Conservation (phyloP, 2,113 vertebrate genomes). For the Tupaia tana region DNA sequence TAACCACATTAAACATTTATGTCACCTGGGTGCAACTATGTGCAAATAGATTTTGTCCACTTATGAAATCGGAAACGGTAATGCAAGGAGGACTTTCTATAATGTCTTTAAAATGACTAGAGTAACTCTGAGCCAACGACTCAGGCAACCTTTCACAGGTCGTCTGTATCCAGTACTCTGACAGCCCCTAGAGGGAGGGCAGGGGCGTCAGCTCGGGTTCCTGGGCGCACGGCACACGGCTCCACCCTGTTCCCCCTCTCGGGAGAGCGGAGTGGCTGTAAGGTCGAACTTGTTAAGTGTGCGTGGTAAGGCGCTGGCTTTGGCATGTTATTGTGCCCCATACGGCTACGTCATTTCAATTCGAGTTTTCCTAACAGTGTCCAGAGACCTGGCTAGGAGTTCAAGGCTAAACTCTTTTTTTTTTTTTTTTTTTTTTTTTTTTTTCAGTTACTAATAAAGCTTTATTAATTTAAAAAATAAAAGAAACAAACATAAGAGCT, state of each 20-base stretch:
- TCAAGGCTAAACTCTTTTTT: neutral
- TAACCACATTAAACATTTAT: slow-evolving; percentile 60
- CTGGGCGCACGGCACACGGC: neutral
- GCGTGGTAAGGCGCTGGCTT: neutral
- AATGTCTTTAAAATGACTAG: slow-evolving; percentile 2
- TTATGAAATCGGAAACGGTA: slow-evolving; percentile 15
- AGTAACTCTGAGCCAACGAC: slow-evolving; percentile 44
- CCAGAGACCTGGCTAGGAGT: neutral
- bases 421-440: too few relatives aligned
- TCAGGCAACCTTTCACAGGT: neutral
- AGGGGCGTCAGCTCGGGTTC: slow-evolving; percentile 20
- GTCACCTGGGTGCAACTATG: neutral
- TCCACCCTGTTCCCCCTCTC: slow-evolving; percentile 66
- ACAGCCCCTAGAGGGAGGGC: slow-evolving; percentile 52
- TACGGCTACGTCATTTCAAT: slow-evolving; percentile 33
- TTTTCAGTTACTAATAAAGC: too few relatives aligned
- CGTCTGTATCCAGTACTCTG: slow-evolving; percentile 44
- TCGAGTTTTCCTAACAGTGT: neutral
- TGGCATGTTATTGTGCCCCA: neutral
- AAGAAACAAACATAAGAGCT: too few relatives aligned
- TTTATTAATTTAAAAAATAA: too few relatives aligned
- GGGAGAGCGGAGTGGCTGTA: slow-evolving; percentile 32
- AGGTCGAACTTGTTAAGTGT: slow-evolving; percentile 40
- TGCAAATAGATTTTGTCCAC: slow-evolving; percentile 57
- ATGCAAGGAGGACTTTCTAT: neutral